Conservation (phyloP, 2,113 vertebrate species). For the Columba livia region DNA sequence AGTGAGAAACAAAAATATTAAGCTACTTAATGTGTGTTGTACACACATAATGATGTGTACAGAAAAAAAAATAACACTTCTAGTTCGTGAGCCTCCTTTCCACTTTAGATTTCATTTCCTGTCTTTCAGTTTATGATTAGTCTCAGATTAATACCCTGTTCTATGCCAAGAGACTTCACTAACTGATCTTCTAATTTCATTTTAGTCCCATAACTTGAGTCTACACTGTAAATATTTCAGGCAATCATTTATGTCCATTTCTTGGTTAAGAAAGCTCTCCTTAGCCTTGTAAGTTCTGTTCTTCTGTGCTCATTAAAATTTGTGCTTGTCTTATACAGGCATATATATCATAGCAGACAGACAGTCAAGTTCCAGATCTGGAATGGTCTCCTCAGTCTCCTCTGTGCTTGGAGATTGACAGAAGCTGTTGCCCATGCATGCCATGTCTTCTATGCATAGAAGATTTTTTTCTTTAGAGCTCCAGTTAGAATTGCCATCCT, state of each 20-base stretch:
- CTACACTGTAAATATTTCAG: neutral
- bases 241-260: neutral
- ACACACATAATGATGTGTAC: neutral
- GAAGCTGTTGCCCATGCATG: neutral
- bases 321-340: neutral
- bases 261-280: neutral
- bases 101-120: neutral
- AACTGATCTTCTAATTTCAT: neutral
- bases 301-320: neutral
- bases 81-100: neutral
- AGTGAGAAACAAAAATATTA: neutral
- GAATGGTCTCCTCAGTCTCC: accelerated
- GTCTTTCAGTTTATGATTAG: neutral
- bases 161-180: neutral
- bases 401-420: neutral
- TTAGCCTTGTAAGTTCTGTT: neutral
- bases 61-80: neutral
- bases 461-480: neutral
- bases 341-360: neutral
- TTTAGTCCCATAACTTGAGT: neutral
- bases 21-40: neutral
- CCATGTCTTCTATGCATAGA: neutral
- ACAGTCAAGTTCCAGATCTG: neutral
- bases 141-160: neutral
- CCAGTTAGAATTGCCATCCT: neutral